Conservation (phyloP, 2,797 vertebrate species). For the Sternarchorhynchus goeldii region DNA sequence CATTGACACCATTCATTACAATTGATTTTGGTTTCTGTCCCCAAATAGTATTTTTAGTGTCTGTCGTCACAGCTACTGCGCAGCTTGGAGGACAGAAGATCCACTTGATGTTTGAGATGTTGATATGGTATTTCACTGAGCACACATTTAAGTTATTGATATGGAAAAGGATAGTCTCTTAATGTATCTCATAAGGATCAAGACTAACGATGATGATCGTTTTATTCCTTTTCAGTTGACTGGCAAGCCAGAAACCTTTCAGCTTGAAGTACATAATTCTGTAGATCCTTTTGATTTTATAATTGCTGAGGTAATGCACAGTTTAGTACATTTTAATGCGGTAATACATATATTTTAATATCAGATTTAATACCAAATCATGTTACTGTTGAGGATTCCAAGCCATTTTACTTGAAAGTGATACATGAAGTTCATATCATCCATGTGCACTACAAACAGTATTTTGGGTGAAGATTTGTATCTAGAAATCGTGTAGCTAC, state of each 20-base stretch:
- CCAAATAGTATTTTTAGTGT: slow-evolving; percentile 19
- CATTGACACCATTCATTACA: slow-evolving; percentile 8
- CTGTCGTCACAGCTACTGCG: slow-evolving; percentile 26
- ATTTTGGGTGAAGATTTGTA: not conserved
- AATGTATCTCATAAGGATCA: slow-evolving; percentile 24
- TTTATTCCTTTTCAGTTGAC: not conserved
- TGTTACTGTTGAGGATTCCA: slow-evolving; percentile 6
- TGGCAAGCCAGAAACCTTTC: not conserved
- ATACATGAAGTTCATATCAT: not conserved
- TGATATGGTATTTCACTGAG: slow-evolving; percentile 26
- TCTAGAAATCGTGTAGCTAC: slow-evolving; percentile 9
- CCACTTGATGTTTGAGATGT: slow-evolving; percentile 5
- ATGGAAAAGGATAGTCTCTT: slow-evolving; percentile 35
- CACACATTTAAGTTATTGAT: slow-evolving; percentile 48
- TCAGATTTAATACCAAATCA: not conserved
- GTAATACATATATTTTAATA: slow-evolving; percentile 17
- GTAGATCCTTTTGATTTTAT: not conserved
- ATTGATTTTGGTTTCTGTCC: slow-evolving; percentile 21
- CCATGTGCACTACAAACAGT: slow-evolving; percentile 5
- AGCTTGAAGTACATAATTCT: not conserved
- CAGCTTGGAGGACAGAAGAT: slow-evolving; percentile 2
- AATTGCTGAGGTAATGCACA: not conserved
- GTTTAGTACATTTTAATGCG: not conserved
- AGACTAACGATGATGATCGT: slow-evolving; percentile 10
- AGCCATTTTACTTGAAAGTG: slow-evolving; percentile 26